Conservation (phyloP, 30 jellyfish, hydroid and myxozoan genomes). For the Aurelia sp. region DNA sequence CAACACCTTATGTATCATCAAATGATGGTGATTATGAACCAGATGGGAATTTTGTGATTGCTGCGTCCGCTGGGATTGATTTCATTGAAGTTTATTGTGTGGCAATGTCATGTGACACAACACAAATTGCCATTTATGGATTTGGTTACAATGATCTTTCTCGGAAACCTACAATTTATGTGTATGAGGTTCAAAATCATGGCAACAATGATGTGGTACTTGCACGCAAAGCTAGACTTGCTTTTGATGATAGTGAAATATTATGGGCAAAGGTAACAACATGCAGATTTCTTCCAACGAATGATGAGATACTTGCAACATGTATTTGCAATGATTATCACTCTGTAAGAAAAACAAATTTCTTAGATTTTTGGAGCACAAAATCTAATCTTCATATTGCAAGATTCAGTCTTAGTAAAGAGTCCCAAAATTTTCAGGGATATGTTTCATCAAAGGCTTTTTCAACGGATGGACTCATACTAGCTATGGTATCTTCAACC, state of each 20-base stretch:
- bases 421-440: slow-evolving; percentile 50
- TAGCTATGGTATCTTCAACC: slow-evolving; percentile 53
- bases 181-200: slow-evolving; percentile 19
- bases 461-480: slow-evolving; percentile 33
- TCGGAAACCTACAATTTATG: slow-evolving; percentile 42
- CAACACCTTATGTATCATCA: neutral
- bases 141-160: slow-evolving; percentile 45
- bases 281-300: slow-evolving; percentile 41
- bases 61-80: slow-evolving; percentile 35
- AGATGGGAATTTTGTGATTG: slow-evolving; percentile 13
- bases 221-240: slow-evolving; percentile 24
- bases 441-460: slow-evolving; percentile 48
- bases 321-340: slow-evolving; percentile 61
- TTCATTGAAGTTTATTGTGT: slow-evolving; percentile 44
- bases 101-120: slow-evolving; percentile 39
- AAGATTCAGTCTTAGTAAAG: slow-evolving; percentile 14
- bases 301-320: slow-evolving; percentile 41
- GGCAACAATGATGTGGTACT: neutral
- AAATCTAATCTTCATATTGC: slow-evolving; percentile 24
- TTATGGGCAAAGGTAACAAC: slow-evolving; percentile 45
- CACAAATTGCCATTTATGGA: slow-evolving; percentile 53
- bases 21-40: neutral
- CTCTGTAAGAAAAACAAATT: slow-evolving; percentile 43
- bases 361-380: slow-evolving; percentile 47
- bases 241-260: slow-evolving; percentile 27